phyloP scores from a whole-genome alignment of 2,113 vertebrate species.

The Furnarius figulus region DNA sequence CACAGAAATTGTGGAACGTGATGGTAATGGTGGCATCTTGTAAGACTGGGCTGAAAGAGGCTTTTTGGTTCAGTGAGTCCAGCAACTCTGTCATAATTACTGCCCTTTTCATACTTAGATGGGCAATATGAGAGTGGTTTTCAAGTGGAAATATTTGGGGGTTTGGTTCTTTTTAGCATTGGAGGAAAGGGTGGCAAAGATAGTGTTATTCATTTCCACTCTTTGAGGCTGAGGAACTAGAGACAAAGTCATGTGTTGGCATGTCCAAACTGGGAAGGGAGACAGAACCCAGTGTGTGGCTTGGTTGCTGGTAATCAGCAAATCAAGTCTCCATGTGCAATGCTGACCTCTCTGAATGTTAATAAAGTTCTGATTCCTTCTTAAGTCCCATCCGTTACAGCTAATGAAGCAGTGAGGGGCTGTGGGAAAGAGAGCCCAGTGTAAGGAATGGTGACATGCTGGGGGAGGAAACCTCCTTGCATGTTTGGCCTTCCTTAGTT shows the following conservation, averaged over 20 bases:
- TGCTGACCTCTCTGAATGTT: neutral
- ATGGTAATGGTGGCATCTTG: neutral
- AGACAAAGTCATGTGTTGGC: neutral
- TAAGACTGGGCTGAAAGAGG: neutral
- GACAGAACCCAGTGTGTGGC: neutral
- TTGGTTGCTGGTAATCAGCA: neutral
- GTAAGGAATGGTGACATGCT: neutral
- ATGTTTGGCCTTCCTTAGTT: conserved; percentile 16
- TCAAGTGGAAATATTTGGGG: neutral
- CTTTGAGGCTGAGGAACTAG: neutral
- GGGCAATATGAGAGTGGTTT: neutral
- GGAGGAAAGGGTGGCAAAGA: neutral
- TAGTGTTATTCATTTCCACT: neutral
- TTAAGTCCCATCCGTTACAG: neutral
- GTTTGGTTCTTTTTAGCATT: neutral
- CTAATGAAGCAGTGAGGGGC: neutral
- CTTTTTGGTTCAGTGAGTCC: neutral
- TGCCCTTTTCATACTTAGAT: neutral
- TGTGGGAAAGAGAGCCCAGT: neutral
- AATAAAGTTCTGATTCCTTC: neutral
- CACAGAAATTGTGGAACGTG: neutral
- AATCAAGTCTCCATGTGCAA: neutral
- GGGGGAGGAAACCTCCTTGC: conserved; percentile 21
- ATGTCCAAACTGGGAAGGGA: neutral
- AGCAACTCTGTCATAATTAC: neutral